Evolutionary conservation across 1,140 invertebrate species (phyloP).

Genomic region (Diachasma alloeum): DNA sequence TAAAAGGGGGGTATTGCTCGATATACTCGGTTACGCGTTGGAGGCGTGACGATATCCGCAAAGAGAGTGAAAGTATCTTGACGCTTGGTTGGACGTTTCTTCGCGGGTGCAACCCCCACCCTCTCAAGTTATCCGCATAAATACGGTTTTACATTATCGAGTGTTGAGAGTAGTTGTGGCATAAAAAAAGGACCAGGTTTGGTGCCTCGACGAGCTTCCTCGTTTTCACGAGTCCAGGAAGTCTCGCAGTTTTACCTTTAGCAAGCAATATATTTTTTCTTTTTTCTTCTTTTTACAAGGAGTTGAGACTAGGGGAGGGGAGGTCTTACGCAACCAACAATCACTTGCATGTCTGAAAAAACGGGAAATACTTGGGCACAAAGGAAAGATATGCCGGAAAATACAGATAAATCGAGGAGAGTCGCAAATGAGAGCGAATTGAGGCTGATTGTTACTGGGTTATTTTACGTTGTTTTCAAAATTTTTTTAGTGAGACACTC

Average conservation of each 20-base stretch:
- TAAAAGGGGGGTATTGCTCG: slow-evolving; percentile 19
- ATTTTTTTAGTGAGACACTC: background rate
- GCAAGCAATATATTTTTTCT: slow-evolving; percentile 15
- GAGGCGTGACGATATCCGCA: slow-evolving; percentile 26
- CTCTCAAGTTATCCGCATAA: background rate
- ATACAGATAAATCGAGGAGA: background rate
- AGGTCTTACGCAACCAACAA: background rate
- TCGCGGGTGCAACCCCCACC: background rate
- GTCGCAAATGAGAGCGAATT: background rate
- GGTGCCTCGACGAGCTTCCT: slow-evolving; percentile 22
- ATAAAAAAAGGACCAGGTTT: background rate
- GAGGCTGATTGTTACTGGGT: background rate
- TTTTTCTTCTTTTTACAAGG: background rate
- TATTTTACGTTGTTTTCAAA: background rate
- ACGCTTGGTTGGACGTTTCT: slow-evolving; percentile 23
- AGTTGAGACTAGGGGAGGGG: background rate
- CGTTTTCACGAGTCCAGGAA: slow-evolving; percentile 33
- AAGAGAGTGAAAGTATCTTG: slow-evolving; percentile 29
- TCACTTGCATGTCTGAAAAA: background rate
- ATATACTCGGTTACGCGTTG: background rate
- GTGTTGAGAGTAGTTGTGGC: background rate
- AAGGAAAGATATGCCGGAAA: background rate
- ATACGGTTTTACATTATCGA: slow-evolving; percentile 1
- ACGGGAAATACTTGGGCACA: background rate
- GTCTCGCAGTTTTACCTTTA: slow-evolving; percentile 10